Conservation (phyloP, 2,888 invertebrate species). For the Drosophila barbarae region DNA sequence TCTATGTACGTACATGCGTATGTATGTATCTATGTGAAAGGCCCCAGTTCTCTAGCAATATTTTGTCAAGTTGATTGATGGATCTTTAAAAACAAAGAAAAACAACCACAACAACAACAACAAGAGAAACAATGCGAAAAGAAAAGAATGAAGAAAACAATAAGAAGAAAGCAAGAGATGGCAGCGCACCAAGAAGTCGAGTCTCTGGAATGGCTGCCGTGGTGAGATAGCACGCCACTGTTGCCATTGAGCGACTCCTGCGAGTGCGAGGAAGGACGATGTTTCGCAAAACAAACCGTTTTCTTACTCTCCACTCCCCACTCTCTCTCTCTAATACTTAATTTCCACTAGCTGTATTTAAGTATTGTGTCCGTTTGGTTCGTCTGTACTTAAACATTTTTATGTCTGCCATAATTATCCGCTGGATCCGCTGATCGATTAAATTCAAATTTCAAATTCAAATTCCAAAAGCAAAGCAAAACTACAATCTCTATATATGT, state of each 20-base stretch:
- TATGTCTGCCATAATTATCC: slow-evolving; percentile 77
- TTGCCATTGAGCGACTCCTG: slow-evolving; percentile 72
- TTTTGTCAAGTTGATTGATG: slow-evolving; percentile 70
- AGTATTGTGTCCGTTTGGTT: slow-evolving; percentile 77
- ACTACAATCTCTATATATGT: slow-evolving; percentile 43
- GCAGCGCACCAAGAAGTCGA: slow-evolving; percentile 59
- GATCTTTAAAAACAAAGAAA: slow-evolving; percentile 61
- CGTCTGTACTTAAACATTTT: slow-evolving; percentile 79
- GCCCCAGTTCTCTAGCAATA: slow-evolving; percentile 77
- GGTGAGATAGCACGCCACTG: slow-evolving; percentile 57
- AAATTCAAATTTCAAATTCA: slow-evolving; percentile 43
- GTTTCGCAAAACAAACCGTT: slow-evolving; percentile 58
- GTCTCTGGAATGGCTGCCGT: slow-evolving; percentile 70
- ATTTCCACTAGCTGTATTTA: slow-evolving; percentile 63
- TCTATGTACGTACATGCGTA: slow-evolving; percentile 28
- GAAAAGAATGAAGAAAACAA: slow-evolving; percentile 34
- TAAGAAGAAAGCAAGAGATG: slow-evolving; percentile 20
- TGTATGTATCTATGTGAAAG: slow-evolving; percentile 41
- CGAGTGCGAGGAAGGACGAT: slow-evolving; percentile 50
- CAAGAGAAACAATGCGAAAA: slow-evolving; percentile 31
- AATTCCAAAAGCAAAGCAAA: slow-evolving; percentile 52
- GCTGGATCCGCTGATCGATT: slow-evolving; percentile 52
- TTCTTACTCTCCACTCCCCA: slow-evolving; percentile 48
- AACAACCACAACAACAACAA: slow-evolving; percentile 12
- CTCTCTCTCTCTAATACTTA: slow-evolving; percentile 46